Percentiles rank a stretch among this genome's conserved stretches.
Conservation (phyloP, 2,888 invertebrate species). For the Altica lythri region DNA sequence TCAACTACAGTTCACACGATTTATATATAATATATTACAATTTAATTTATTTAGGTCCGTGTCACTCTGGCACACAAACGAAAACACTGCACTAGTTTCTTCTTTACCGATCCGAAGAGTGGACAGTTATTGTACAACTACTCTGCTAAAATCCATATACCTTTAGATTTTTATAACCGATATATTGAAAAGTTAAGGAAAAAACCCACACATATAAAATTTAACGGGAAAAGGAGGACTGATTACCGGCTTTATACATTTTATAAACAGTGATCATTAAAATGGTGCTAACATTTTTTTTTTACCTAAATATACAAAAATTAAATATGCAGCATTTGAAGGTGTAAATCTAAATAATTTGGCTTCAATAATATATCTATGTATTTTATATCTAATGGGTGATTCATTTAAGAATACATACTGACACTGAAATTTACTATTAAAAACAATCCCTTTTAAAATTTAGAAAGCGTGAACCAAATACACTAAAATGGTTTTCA, state of each 20-base stretch:
- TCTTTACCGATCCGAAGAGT: constrained; percentile 56
- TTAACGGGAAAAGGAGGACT: constrained; percentile 40
- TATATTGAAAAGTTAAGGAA: constrained; percentile 44
- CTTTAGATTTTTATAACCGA: constrained; percentile 46
- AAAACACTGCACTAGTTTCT: constrained; percentile 54
- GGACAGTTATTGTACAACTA: constrained; percentile 53
- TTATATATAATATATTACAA: constrained; percentile 48
- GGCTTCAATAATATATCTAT: no score
- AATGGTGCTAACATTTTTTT: constrained; percentile 16
- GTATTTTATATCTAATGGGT: no score
- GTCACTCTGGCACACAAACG: constrained; percentile 51
- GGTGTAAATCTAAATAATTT: no score
- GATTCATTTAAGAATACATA: no score
- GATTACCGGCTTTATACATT: constrained; percentile 32
- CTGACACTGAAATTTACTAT: no score
- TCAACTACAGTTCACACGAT: constrained; percentile 45
- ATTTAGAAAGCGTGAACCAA: no score
- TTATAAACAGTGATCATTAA: constrained; percentile 6
- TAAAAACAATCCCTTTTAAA: no score
- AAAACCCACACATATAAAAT: constrained; percentile 54
- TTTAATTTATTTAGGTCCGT: constrained; percentile 51
- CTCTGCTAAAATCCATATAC: constrained; percentile 56
- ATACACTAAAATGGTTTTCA: no score
- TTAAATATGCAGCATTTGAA: no score
- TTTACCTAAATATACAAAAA: no score